A percentile compares a stretch with the other conserved stretches of the same genome.
phyloP scores from a whole-genome alignment of 2,888 invertebrate species.

The Drosophila mercatorum region DNA sequence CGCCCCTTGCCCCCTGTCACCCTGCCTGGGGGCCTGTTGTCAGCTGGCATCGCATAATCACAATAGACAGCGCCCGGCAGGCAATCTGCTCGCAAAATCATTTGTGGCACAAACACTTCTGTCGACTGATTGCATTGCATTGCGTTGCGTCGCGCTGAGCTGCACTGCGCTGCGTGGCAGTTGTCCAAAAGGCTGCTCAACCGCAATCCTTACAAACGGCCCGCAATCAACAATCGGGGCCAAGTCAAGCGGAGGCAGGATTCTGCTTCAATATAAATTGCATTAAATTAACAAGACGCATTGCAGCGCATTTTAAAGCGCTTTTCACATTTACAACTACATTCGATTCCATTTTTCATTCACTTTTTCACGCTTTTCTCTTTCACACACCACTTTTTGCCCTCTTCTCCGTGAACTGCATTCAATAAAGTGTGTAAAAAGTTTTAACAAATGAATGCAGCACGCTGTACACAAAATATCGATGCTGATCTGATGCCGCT shows the following conservation, averaged over 20 bases:
- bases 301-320: conserved; percentile 49
- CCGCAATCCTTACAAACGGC: conserved; percentile 37
- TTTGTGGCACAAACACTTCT: conserved; percentile 51
- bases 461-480: neutral
- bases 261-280: conserved; percentile 45
- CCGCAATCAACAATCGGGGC: conserved; percentile 43
- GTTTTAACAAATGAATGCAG: conserved; percentile 3
- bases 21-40: conserved; percentile 44
- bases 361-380: conserved; percentile 11
- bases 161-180: conserved; percentile 10
- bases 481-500: neutral
- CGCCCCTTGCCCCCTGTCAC: neutral
- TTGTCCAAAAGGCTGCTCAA: conserved; percentile 20
- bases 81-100: conserved; percentile 61
- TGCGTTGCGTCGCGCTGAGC: neutral
- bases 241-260: conserved; percentile 9
- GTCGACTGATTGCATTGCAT: conserved; percentile 52
- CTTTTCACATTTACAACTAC: conserved; percentile 47
- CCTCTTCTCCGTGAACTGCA: neutral
- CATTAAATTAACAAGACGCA: conserved; percentile 60
- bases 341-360: conserved; percentile 43
- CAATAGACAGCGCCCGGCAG: conserved; percentile 67
- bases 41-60: conserved; percentile 70
- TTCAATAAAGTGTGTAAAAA: conserved; percentile 2
- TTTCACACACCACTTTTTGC: neutral